Conservation (phyloP, 2,797 vertebrate species). For the Cryptoprocta ferox region DNA sequence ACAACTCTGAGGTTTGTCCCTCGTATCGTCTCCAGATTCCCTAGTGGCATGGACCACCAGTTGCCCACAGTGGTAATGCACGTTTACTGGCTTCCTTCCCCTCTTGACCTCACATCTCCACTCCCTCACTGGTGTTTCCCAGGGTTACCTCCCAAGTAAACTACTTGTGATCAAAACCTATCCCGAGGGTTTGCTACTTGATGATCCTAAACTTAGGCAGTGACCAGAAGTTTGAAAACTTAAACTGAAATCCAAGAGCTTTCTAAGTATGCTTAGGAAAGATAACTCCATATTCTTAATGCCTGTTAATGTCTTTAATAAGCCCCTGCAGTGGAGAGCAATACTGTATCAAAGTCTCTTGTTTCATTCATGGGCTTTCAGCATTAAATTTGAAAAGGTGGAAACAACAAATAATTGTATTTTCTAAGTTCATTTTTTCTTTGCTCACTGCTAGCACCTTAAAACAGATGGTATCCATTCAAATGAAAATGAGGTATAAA, state of each 20-base stretch:
- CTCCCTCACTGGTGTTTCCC: neutral
- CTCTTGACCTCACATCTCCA: neutral
- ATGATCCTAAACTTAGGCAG: neutral
- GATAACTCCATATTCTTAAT: neutral
- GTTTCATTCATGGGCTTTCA: neutral
- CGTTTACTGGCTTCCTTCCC: neutral
- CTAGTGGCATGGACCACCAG: rapidly evolving
- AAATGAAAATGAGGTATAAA: slow-evolving; percentile 62
- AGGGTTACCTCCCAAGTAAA: neutral
- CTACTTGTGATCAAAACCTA: neutral
- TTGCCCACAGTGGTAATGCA: neutral
- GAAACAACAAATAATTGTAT: slow-evolving; percentile 49
- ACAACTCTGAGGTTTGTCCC: neutral
- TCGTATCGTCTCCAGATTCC: neutral
- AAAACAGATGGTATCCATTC: slow-evolving; percentile 67
- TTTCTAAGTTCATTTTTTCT: slow-evolving; percentile 51
- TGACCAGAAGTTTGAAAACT: neutral
- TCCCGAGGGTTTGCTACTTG: neutral
- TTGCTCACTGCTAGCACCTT: slow-evolving; percentile 32
- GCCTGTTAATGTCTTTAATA: slow-evolving; percentile 40
- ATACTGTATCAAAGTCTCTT: neutral
- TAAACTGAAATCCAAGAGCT: slow-evolving; percentile 20
- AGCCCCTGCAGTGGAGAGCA: neutral
- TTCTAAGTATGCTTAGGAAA: neutral
- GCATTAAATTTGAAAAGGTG: slow-evolving; percentile 32